These are phyloP conservation scores for Chelonia mydas DNA, from an alignment of 2,797 vertebrate genomes.

Conservation along the genomic window DNA sequence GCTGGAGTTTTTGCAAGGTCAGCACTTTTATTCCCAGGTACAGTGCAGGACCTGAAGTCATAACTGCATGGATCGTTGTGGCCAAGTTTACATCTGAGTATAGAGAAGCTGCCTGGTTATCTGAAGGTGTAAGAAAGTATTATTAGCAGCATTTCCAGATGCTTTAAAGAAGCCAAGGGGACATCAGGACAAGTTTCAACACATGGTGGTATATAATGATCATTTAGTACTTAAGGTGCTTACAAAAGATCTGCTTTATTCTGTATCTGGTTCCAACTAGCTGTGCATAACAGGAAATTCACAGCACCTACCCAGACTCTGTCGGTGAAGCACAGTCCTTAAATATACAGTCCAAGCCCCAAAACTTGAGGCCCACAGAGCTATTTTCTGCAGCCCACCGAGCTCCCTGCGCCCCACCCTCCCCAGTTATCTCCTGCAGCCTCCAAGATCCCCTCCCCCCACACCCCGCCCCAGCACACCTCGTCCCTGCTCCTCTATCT, in stretches of 20 bases:
- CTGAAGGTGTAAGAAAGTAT: not conserved
- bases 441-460: too few relatives aligned
- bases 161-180: not conserved
- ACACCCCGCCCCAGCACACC: too few relatives aligned
- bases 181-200: not conserved
- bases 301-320: not conserved
- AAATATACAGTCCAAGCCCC: not conserved
- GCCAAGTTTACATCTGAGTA: not conserved
- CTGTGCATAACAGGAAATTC: not conserved
- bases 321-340: not conserved
- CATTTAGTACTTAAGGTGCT: not conserved
- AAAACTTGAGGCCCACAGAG: not conserved
- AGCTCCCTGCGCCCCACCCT: too few relatives aligned
- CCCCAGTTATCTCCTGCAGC: too few relatives aligned
- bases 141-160: constrained; percentile 23
- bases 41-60: not conserved
- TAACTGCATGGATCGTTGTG: not conserved
- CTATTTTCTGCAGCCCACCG: too few relatives aligned
- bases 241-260: not conserved
- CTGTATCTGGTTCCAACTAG: not conserved
- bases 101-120: not conserved
- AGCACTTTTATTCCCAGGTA: not conserved
- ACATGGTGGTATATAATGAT: not conserved
- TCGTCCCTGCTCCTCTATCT: too few relatives aligned
- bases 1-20: not conserved